Evolutionary conservation across 1,140 invertebrate species (phyloP).

Genomic region (Trichomalopsis sarcophagae): DNA sequence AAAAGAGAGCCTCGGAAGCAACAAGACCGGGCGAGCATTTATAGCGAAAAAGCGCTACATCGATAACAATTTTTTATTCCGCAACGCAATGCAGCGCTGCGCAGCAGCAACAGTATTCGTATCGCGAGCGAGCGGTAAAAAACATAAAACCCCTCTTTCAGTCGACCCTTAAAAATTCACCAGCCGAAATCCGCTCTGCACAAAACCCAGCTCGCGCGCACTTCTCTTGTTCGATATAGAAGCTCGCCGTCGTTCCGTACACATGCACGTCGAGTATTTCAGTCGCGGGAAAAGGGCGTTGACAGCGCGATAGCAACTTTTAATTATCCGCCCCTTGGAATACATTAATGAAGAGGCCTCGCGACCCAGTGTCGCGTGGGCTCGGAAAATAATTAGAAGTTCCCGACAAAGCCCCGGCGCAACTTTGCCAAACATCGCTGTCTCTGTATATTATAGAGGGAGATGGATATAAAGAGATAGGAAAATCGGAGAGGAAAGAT

Average conservation of each 20-base stretch:
- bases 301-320: slow-evolving; percentile 57
- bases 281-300: not conserved
- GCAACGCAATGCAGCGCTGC: not conserved
- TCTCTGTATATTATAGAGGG: not conserved
- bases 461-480: not conserved
- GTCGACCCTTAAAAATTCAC: not conserved
- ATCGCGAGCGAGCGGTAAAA: too few relatives aligned
- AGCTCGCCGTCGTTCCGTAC: slow-evolving; percentile 42
- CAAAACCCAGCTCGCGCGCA: not conserved
- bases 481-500: not conserved
- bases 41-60: not conserved
- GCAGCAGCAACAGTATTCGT: too few relatives aligned
- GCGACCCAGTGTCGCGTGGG: not conserved
- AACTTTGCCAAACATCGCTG: slow-evolving; percentile 36
- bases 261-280: not conserved
- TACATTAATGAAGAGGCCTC: slow-evolving; percentile 61
- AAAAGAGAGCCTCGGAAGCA: not conserved
- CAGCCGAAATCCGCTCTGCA: not conserved
- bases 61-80: not conserved
- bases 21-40: not conserved
- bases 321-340: slow-evolving; percentile 62
- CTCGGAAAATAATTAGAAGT: slow-evolving; percentile 66
- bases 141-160: not conserved
- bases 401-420: slow-evolving; percentile 47
- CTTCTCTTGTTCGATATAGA: not conserved